Percentiles rank a stretch among this genome's conserved stretches.
These are phyloP conservation scores for Hybognathus amarus DNA, from an alignment of 2,797 vertebrate genomes.

Conservation along the genomic window DNA sequence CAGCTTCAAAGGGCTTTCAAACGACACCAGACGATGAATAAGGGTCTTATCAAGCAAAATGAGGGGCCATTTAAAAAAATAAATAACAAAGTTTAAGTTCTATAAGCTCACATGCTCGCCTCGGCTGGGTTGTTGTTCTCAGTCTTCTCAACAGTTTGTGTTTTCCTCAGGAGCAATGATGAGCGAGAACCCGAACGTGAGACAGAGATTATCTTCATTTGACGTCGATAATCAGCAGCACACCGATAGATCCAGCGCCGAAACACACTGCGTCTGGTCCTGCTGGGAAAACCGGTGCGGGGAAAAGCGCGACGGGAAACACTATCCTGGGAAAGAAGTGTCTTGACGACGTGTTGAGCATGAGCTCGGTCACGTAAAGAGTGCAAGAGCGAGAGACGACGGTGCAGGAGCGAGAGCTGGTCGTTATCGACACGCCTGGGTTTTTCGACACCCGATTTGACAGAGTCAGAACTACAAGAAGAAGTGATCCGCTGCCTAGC, in stretches of 20 bases:
- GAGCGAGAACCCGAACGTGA: not conserved
- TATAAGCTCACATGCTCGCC: too few species aligned
- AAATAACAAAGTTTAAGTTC: too few species aligned
- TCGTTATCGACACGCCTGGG: not conserved
- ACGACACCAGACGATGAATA: too few species aligned
- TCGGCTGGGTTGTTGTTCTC: too few species aligned
- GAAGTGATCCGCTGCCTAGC: conserved; percentile 27
- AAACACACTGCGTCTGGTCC: not conserved
- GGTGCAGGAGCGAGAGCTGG: not conserved
- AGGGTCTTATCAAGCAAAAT: too few species aligned
- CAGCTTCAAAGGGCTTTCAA: too few species aligned
- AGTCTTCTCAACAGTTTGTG: too few species aligned
- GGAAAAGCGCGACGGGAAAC: conserved; percentile 7
- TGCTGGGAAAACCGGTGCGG: not conserved
- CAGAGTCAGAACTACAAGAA: conserved; percentile 32
- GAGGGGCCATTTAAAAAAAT: too few species aligned
- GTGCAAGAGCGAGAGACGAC: not conserved
- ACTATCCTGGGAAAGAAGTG: not conserved
- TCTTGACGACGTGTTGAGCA: not conserved
- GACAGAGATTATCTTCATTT: not conserved
- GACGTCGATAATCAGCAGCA: not conserved
- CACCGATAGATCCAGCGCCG: not conserved
- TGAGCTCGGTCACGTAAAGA: not conserved
- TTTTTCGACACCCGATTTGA: not conserved
- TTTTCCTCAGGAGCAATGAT: not conserved